Evolutionary conservation across 53 echinoderm and acorn worm genomes (phyloP).

Genomic region (Antedon mediterranea): DNA sequence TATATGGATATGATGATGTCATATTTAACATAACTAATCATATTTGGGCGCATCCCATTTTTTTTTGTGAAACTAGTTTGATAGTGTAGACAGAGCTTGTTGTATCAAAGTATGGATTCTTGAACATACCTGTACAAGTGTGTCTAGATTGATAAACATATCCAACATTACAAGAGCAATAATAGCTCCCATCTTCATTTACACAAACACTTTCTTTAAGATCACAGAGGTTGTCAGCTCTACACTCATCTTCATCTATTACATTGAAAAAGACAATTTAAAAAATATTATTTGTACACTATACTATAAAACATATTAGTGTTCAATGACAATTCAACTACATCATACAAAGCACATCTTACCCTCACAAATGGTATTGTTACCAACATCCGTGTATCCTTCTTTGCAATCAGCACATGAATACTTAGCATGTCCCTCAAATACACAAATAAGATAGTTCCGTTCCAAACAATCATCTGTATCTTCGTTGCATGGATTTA

Average conservation of each 20-base stretch:
- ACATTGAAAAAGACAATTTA: neutral
- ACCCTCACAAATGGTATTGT: neutral
- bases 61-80: no score
- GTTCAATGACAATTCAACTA: no score
- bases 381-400: neutral
- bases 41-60: no score
- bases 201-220: neutral
- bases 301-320: no score
- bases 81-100: no score
- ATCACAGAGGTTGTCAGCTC: neutral
- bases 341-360: no score
- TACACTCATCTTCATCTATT: neutral
- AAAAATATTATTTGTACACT: neutral
- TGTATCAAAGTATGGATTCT: no score
- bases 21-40: no score
- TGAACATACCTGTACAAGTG: neutral
- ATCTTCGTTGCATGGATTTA: neutral
- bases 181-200: neutral
- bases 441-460: neutral
- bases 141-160: neutral
- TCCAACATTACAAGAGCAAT: neutral
- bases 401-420: neutral
- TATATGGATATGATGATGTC: no score
- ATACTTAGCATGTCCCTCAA: neutral
- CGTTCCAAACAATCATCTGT: neutral